Evolutionary conservation across 2,113 vertebrate species (phyloP).

Genomic region (Neolamprologus toae): DNA sequence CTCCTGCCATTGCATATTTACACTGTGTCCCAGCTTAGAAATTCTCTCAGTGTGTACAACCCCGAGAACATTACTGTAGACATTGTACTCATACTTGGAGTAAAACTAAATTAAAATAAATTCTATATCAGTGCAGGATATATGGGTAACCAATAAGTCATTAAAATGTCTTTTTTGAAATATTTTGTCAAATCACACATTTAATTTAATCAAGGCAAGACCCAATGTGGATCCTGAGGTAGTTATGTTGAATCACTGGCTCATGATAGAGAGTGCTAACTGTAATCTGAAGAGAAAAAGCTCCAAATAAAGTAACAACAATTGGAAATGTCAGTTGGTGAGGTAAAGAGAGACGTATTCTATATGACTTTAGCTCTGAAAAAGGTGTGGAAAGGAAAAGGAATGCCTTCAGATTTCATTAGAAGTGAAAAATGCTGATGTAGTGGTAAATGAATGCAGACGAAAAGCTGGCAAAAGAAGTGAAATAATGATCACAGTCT

Average conservation of each 20-base stretch:
- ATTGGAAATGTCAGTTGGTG: slow-evolving; percentile 65
- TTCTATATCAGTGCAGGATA: neutral
- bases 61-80: neutral
- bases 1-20: slow-evolving; percentile 62
- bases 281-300: neutral
- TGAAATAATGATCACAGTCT: slow-evolving; percentile 60
- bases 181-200: neutral
- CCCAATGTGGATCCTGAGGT: fast-evolving
- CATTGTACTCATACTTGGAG: neutral
- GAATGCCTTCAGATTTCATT: slow-evolving; percentile 83
- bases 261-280: neutral
- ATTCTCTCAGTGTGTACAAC: slow-evolving; percentile 5
- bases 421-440: slow-evolving; percentile 60
- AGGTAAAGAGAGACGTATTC: slow-evolving; percentile 8
- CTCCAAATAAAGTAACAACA: neutral
- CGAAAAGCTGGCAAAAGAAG: slow-evolving; percentile 48
- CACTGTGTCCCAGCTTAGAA: slow-evolving; percentile 42
- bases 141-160: neutral
- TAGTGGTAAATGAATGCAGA: slow-evolving; percentile 59
- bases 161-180: neutral
- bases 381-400: slow-evolving; percentile 71
- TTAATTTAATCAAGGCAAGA: neutral
- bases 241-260: neutral
- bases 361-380: slow-evolving; percentile 77
- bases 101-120: neutral